phyloP scores from a whole-genome alignment of 2,113 vertebrate genomes.

The Pycnonotus jocosus region DNA sequence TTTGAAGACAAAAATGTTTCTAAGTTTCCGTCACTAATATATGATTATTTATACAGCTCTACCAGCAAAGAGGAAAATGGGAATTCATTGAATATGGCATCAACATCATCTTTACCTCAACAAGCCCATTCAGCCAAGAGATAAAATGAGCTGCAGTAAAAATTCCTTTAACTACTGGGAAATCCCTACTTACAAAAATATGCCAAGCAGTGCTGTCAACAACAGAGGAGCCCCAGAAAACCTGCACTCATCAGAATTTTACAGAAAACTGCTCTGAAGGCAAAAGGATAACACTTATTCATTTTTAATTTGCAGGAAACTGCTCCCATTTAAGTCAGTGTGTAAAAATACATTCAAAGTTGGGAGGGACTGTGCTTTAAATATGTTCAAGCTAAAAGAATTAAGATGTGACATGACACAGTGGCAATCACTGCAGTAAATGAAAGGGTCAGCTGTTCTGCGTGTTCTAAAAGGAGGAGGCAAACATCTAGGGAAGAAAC shows the following conservation, averaged over 20 bases:
- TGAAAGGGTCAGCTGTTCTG: neutral
- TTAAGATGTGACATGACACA: neutral
- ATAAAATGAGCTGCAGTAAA: neutral
- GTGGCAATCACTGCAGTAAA: neutral
- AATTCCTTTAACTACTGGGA: neutral
- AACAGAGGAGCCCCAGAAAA: neutral
- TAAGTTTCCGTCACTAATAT: neutral
- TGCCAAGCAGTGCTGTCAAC: neutral
- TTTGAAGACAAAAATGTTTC: neutral
- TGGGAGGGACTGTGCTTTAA: neutral
- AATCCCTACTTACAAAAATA: neutral
- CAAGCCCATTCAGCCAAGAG: neutral
- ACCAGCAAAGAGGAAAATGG: neutral
- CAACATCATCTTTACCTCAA: neutral
- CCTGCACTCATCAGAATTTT: neutral
- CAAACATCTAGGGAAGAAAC: neutral
- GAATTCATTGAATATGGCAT: neutral
- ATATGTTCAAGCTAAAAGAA: neutral
- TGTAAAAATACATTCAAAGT: neutral
- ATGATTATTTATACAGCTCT: neutral
- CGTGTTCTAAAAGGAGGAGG: neutral
- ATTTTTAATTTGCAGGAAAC: neutral
- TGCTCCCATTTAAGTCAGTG: neutral
- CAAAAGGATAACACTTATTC: neutral
- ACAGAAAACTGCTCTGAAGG: neutral